These are phyloP conservation scores for Hylaeus volcanicus DNA, from an alignment of 1,140 invertebrate genomes.

Conservation along the genomic window DNA sequence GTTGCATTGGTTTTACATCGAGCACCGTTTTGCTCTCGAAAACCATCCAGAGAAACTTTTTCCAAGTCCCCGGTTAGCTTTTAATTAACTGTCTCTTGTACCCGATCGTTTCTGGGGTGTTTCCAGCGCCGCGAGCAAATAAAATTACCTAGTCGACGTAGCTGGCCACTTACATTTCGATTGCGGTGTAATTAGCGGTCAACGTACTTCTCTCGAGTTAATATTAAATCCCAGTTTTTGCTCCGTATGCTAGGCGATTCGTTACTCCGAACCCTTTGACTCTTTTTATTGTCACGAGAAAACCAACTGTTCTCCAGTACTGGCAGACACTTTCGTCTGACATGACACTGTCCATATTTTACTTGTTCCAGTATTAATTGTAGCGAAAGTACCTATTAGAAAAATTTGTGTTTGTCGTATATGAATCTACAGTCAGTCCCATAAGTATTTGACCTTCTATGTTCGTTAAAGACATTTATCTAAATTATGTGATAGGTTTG, in stretches of 20 bases:
- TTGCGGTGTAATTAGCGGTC: conserved; percentile 20
- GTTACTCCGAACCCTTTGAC: not conserved
- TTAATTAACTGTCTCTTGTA: conserved; percentile 25
- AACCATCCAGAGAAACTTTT: conserved; percentile 10
- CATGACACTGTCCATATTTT: no score
- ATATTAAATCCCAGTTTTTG: not conserved
- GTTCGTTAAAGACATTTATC: no score
- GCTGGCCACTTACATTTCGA: conserved; percentile 14
- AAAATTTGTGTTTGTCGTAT: no score
- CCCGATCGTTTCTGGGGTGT: conserved; percentile 15
- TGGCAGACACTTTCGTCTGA: no score
- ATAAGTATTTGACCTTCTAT: no score
- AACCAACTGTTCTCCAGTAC: no score
- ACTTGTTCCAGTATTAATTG: no score
- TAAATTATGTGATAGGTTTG: no score
- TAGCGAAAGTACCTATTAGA: no score
- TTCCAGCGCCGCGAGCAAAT: conserved; percentile 9
- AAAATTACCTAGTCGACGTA: conserved; percentile 19
- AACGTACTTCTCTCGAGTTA: not conserved
- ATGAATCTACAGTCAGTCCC: no score
- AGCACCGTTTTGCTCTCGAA: not conserved
- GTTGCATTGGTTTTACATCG: not conserved
- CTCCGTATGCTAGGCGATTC: no score
- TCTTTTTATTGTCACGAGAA: no score
- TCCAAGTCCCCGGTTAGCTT: conserved; percentile 10